Evolutionary conservation across 2,888 invertebrate species (phyloP).

Genomic region (Spodoptera littoralis): DNA sequence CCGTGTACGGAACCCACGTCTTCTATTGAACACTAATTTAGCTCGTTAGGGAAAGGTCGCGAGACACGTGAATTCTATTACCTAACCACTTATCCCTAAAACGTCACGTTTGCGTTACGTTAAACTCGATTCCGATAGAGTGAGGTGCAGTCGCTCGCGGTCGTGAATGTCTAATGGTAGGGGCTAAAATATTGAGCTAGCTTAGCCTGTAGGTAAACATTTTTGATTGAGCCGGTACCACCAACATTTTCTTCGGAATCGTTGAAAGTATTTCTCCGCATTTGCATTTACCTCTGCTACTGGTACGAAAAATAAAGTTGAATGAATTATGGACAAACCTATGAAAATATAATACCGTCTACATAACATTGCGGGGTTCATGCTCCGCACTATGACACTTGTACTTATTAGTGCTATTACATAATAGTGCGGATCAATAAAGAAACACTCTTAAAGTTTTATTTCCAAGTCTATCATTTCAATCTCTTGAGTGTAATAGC

Average conservation of each 20-base stretch:
- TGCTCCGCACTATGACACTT: no score
- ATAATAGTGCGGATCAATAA: no score
- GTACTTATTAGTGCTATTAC: no score
- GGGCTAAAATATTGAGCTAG: slow-evolving; percentile 70
- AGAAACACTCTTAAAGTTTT: no score
- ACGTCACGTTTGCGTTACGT: slow-evolving; percentile 59
- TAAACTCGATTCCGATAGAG: slow-evolving; percentile 57
- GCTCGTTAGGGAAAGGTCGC: slow-evolving; percentile 46
- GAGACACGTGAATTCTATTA: slow-evolving; percentile 49
- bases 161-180: slow-evolving; percentile 63
- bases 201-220: slow-evolving; percentile 75
- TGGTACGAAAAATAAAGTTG: slow-evolving; percentile 62
- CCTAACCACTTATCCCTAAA: slow-evolving; percentile 57
- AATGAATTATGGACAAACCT: slow-evolving; percentile 50
- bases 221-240: slow-evolving; percentile 76
- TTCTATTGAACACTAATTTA: slow-evolving; percentile 50
- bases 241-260: slow-evolving; percentile 65
- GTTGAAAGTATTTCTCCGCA: slow-evolving; percentile 60
- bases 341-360: no score
- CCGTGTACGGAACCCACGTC: slow-evolving; percentile 25
- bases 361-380: no score
- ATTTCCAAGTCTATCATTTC: no score
- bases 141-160: slow-evolving; percentile 54
- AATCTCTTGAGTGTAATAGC: no score
- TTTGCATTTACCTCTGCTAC: slow-evolving; percentile 65